Conservation (phyloP, 2,113 vertebrate species). For the Typhlomys cinereus region DNA sequence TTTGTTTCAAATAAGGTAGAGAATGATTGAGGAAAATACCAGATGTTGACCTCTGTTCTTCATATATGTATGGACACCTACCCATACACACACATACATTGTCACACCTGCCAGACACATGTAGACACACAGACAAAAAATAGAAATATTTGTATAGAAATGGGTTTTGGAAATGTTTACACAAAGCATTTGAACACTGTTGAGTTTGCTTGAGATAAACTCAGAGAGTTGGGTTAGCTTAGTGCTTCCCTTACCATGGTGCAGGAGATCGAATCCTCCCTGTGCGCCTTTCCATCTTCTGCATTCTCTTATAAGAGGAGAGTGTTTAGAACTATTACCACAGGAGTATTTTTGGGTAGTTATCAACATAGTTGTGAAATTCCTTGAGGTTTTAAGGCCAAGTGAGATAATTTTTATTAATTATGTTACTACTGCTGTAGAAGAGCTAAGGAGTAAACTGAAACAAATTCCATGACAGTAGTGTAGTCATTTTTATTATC, state of each 20-base stretch:
- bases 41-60: background rate
- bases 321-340: background rate
- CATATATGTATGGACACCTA: background rate
- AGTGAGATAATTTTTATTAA: constrained; percentile 38
- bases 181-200: background rate
- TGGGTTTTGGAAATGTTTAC: background rate
- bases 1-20: background rate
- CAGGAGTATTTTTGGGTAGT: background rate
- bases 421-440: background rate
- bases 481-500: constrained; percentile 27
- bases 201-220: background rate
- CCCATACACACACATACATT: too few species aligned
- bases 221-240: background rate
- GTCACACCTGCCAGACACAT: too few species aligned
- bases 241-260: background rate
- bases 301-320: background rate
- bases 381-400: constrained; percentile 4
- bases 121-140: background rate
- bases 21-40: background rate
- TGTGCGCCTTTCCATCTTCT: background rate
- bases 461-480: background rate
- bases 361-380: background rate
- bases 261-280: background rate
- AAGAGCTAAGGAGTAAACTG: constrained; percentile 17
- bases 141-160: constrained; percentile 22